Conservation (phyloP, 1,140 invertebrate species). For the Polypedilum pembai region DNA sequence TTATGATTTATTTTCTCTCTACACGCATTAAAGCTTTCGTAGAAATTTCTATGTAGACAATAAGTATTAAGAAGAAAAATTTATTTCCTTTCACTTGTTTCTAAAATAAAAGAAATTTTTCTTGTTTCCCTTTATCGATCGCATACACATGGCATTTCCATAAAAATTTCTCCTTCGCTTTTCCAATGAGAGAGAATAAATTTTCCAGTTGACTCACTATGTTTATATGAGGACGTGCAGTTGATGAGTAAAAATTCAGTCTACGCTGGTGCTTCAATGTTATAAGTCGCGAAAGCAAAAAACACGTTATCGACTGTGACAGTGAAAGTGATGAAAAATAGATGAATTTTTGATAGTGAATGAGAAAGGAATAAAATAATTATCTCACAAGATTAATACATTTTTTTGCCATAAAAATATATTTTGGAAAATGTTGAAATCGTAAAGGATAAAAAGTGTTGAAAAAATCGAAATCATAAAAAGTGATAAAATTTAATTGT, state of each 20-base stretch:
- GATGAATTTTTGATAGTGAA: not conserved
- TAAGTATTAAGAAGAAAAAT: not conserved
- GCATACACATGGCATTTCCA: slow-evolving; percentile 17
- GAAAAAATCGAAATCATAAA: not conserved
- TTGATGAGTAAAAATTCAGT: not conserved
- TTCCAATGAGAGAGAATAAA: slow-evolving; percentile 4
- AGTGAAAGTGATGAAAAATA: not conserved
- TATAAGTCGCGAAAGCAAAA: not conserved
- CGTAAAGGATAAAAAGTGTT: too few species aligned
- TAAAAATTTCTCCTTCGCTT: not conserved
- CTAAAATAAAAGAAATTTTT: not conserved
- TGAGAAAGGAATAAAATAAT: not conserved
- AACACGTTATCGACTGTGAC: not conserved
- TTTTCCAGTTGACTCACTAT: not conserved
- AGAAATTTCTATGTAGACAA: not conserved
- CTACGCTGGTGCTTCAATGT: not conserved
- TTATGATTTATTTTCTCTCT: not conserved
- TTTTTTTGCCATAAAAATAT: not conserved
- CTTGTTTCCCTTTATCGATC: slow-evolving; percentile 8
- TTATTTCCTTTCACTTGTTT: slow-evolving; percentile 5
- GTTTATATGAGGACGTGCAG: slow-evolving; percentile 3
- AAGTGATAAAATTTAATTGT: not conserved
- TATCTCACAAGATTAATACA: not conserved
- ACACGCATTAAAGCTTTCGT: not conserved
- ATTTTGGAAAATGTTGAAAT: not conserved